These are phyloP conservation scores for Platerodrilus igneus DNA, from an alignment of 2,888 invertebrate genomes.

Conservation along the genomic window DNA sequence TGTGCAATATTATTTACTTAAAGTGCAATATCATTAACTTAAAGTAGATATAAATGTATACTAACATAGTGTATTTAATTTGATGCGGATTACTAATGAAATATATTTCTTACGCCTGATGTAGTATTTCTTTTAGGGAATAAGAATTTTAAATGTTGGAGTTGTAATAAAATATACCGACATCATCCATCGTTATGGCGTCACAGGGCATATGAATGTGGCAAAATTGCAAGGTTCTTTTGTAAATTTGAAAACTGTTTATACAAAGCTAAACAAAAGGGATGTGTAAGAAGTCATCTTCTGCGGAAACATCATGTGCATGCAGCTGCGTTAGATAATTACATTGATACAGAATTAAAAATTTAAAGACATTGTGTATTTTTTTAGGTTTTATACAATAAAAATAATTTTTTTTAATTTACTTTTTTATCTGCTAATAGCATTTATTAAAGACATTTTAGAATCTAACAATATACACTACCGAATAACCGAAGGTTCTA, in stretches of 20 bases:
- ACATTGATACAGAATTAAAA: background rate
- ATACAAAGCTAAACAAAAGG: slow-evolving; percentile 8
- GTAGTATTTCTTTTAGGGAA: background rate
- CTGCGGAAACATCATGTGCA: background rate
- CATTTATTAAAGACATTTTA: too few species aligned
- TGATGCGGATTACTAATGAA: too few species aligned
- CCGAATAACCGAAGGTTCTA: too few species aligned
- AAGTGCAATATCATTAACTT: too few species aligned
- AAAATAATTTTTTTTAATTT: too few species aligned
- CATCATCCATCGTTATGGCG: slow-evolving; percentile 4
- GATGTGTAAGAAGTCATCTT: slow-evolving; percentile 1
- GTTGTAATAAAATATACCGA: slow-evolving; percentile 8
- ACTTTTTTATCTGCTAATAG: too few species aligned
- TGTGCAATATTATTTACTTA: too few species aligned
- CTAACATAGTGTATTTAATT: too few species aligned
- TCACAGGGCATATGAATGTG: slow-evolving; percentile 17
- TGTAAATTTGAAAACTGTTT: slow-evolving; percentile 6
- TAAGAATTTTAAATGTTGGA: background rate
- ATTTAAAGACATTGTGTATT: too few species aligned
- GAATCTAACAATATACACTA: too few species aligned
- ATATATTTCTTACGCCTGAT: background rate
- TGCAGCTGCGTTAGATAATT: background rate
- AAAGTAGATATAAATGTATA: too few species aligned
- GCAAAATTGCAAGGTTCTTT: slow-evolving; percentile 11
- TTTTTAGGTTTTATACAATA: too few species aligned